Percentiles rank a stretch among this genome's conserved stretches.
Conservation (phyloP, 2,113 vertebrate genomes). For the Eptesicus fuscus region DNA sequence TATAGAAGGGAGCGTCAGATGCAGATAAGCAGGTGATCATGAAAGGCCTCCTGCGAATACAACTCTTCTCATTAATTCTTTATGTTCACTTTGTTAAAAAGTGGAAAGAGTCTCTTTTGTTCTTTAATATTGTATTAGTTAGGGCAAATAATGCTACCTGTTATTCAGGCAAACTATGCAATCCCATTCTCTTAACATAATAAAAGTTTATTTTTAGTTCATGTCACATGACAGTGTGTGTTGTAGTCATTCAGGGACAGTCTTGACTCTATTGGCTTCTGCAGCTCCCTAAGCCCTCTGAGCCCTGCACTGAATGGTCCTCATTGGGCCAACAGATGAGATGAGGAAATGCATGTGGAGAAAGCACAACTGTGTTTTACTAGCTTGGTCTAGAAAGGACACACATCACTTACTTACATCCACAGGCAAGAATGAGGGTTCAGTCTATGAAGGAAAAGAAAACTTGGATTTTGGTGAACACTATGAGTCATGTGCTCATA, state of each 20-base stretch:
- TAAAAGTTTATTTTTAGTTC: neutral
- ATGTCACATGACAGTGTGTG: neutral
- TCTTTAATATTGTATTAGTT: neutral
- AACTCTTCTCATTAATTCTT: neutral
- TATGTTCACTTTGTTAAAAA: neutral
- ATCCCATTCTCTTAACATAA: neutral
- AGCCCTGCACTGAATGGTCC: neutral
- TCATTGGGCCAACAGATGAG: neutral
- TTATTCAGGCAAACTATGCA: neutral
- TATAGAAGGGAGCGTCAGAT: neutral
- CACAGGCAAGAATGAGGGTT: neutral
- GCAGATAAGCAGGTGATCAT: neutral
- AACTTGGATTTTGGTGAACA: neutral
- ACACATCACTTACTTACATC: neutral
- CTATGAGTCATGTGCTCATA: neutral
- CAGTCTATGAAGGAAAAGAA: neutral
- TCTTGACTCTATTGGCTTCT: neutral
- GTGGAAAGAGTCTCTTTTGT: neutral
- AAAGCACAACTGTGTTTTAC: neutral
- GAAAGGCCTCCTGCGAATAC: neutral
- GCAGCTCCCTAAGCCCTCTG: accelerated
- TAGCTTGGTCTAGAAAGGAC: neutral
- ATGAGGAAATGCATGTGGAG: neutral
- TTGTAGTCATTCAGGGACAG: neutral
- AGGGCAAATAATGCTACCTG: neutral